Evolutionary conservation across 2,888 invertebrate genomes (phyloP).

Genomic region (Trissoscelio sp.): DNA sequence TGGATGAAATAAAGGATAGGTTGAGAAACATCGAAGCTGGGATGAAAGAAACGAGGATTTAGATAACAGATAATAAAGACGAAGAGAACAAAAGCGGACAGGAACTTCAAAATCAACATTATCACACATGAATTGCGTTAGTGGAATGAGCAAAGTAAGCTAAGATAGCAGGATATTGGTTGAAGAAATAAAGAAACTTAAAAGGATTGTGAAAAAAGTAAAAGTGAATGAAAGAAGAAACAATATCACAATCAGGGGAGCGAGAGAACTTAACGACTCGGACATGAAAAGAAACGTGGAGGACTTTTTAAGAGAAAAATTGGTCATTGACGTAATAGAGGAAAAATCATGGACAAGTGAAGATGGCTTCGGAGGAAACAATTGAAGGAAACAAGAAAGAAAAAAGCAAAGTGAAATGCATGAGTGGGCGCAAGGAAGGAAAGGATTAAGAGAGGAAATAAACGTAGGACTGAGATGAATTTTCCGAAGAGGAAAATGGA

Average conservation of each 20-base stretch:
- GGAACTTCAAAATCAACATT: no score
- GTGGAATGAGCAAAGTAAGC: neutral
- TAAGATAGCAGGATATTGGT: neutral
- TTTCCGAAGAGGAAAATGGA: no score
- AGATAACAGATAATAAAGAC: no score
- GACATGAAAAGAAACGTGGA: neutral
- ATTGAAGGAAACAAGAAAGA: neutral
- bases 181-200: constrained; percentile 2
- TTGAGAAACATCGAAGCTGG: no score
- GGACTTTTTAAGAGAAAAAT: neutral
- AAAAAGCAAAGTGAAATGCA: constrained; percentile 5
- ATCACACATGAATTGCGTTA: no score
- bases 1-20: no score
- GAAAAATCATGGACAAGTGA: neutral
- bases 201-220: constrained; percentile 18
- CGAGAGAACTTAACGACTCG: neutral
- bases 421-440: neutral
- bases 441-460: no score
- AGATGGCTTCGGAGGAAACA: neutral
- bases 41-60: no score
- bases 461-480: no score
- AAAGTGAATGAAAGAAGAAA: constrained; percentile 6
- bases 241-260: constrained; percentile 19
- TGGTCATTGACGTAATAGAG: neutral
- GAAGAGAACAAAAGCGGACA: no score